Conservation (phyloP, 2,888 invertebrate genomes). For the Crematogaster levior region DNA sequence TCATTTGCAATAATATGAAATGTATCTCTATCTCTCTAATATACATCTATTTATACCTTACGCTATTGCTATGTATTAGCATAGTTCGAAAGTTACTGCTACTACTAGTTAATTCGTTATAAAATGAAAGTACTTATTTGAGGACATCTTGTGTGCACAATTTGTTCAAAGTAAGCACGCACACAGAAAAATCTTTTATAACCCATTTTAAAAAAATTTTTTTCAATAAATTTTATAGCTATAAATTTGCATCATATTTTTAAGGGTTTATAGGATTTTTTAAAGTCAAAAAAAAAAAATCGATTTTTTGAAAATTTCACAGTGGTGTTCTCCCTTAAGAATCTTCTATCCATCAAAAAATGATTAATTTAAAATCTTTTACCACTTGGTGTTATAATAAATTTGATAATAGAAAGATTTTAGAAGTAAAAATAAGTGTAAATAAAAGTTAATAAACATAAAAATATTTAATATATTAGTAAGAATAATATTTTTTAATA, state of each 20-base stretch:
- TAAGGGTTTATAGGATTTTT: too few relatives aligned
- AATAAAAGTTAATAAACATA: not conserved
- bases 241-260: too few relatives aligned
- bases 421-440: not conserved
- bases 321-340: too few relatives aligned
- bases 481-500: not conserved
- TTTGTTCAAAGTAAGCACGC: not conserved
- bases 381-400: not conserved
- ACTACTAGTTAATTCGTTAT: not conserved
- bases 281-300: too few relatives aligned
- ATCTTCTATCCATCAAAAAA: too few relatives aligned
- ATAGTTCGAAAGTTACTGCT: not conserved
- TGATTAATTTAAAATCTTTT: not conserved
- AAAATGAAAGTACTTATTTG: not conserved
- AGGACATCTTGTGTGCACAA: not conserved
- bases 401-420: not conserved
- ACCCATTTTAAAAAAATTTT: too few relatives aligned
- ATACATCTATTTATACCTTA: constrained; percentile 5
- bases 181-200: too few relatives aligned
- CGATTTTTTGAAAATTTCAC: too few relatives aligned
- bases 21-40: not conserved
- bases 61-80: not conserved
- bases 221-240: too few relatives aligned
- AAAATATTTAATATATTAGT: not conserved
- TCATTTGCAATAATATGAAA: constrained; percentile 7